A percentile compares a stretch with the other conserved stretches of the same genome.
These are phyloP conservation scores for Osmerus eperlanus DNA, from an alignment of 2,113 vertebrate genomes.

Conservation along the genomic window DNA sequence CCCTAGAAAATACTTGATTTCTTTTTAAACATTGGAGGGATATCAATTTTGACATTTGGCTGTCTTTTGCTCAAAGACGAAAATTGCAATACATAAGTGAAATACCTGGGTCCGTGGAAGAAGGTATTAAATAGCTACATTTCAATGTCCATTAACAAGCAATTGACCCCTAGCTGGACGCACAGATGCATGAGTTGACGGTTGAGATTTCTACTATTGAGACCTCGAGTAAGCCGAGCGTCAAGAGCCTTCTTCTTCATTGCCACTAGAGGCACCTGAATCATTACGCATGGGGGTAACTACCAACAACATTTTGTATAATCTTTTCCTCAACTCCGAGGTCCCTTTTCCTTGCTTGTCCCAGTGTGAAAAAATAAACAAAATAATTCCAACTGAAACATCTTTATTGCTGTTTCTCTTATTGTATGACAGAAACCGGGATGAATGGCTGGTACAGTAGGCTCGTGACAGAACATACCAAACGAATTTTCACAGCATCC, in stretches of 20 bases:
- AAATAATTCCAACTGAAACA: too few relatives aligned
- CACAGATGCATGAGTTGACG: too few relatives aligned
- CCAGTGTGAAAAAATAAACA: too few relatives aligned
- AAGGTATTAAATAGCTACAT: background rate
- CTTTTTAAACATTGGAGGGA: too few relatives aligned
- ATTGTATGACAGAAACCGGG: too few relatives aligned
- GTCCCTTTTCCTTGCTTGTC: too few relatives aligned
- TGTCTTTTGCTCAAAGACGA: too few relatives aligned
- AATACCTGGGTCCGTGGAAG: background rate
- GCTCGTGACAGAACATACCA: background rate
- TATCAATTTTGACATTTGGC: too few relatives aligned
- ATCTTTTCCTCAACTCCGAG: background rate
- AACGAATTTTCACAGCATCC: slow-evolving; percentile 18
- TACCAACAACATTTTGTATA: background rate
- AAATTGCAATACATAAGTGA: background rate
- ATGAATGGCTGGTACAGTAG: too few relatives aligned
- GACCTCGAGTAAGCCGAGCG: slow-evolving; percentile 45
- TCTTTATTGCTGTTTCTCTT: too few relatives aligned
- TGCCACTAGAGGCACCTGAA: slow-evolving; percentile 64
- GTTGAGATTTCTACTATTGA: background rate
- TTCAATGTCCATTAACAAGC: background rate
- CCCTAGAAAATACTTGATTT: too few relatives aligned
- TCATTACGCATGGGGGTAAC: slow-evolving; percentile 56
- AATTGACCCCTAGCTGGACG: background rate
- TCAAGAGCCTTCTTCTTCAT: slow-evolving; percentile 55